Conservation (phyloP, 1,140 invertebrate species). For the Hydropsyche tenuis region DNA sequence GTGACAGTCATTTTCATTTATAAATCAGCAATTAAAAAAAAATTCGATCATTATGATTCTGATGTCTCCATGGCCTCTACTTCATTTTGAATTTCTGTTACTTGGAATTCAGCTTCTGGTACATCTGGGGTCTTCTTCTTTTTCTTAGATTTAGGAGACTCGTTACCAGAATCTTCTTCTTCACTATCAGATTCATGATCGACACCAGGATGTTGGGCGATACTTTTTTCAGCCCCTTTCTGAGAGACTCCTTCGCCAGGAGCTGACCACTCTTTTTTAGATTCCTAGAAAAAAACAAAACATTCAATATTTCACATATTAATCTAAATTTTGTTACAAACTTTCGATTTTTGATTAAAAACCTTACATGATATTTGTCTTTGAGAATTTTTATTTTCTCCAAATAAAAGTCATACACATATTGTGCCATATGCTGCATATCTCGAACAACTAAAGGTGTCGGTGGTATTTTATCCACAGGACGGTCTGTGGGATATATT, state of each 20-base stretch:
- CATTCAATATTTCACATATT: not conserved
- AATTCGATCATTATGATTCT: slow-evolving; percentile 1
- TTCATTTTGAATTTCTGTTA: slow-evolving; percentile 54
- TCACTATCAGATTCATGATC: slow-evolving; percentile 64
- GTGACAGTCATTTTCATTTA: too few species aligned
- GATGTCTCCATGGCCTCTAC: slow-evolving; percentile 49
- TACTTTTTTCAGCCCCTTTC: slow-evolving; percentile 53
- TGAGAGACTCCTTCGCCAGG: slow-evolving; percentile 54
- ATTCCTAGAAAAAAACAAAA: slow-evolving; percentile 36
- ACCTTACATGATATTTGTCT: slow-evolving; percentile 60
- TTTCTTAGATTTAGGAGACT: slow-evolving; percentile 27
- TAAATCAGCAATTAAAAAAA: too few species aligned
- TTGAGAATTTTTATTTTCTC: slow-evolving; percentile 74
- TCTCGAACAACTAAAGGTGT: slow-evolving; percentile 71
- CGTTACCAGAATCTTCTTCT: slow-evolving; percentile 50
- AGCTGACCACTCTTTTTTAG: slow-evolving; percentile 53
- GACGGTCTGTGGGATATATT: slow-evolving; percentile 74
- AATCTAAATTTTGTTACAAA: too few species aligned
- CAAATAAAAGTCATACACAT: slow-evolving; percentile 91
- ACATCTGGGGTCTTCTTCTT: slow-evolving; percentile 38
- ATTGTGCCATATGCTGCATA: slow-evolving; percentile 93
- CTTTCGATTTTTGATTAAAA: slow-evolving; percentile 26
- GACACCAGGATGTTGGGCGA: slow-evolving; percentile 67
- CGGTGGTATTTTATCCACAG: slow-evolving; percentile 54
- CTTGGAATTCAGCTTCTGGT: slow-evolving; percentile 38